These are phyloP conservation scores for Equus przewalskii DNA, from an alignment of 2,113 vertebrate species.

Conservation along the genomic window DNA sequence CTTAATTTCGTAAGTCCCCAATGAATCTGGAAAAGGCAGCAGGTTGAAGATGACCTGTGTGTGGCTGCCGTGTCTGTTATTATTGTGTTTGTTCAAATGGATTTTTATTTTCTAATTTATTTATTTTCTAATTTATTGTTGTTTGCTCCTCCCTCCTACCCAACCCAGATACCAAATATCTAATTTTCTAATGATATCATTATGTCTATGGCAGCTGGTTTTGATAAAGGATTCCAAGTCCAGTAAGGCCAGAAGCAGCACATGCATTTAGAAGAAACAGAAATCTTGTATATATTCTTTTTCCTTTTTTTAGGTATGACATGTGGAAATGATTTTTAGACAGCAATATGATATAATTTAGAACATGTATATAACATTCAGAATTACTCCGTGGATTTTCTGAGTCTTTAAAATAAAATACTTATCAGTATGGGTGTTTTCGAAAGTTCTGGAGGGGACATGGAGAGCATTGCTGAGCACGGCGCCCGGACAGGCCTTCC, in stretches of 20 bases:
- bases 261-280: slow-evolving; percentile 39
- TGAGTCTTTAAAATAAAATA: not conserved
- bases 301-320: not conserved
- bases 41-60: not conserved
- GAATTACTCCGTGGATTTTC: slow-evolving; percentile 9
- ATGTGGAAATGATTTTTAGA: not conserved
- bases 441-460: accelerated
- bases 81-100: not conserved
- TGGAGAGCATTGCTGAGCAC: accelerated
- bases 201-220: slow-evolving; percentile 39
- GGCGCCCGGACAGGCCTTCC: not conserved
- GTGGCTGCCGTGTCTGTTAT: not conserved
- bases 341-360: not conserved
- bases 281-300: not conserved
- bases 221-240: slow-evolving; percentile 16
- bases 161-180: slow-evolving; percentile 50
- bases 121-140: slow-evolving; percentile 14
- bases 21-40: slow-evolving; percentile 24
- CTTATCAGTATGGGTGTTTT: not conserved
- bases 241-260: slow-evolving; percentile 19
- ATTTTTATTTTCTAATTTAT: slow-evolving; percentile 55
- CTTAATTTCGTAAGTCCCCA: slow-evolving; percentile 33
- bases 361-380: not conserved
- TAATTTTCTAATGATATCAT: slow-evolving; percentile 67
- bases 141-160: slow-evolving; percentile 8